phyloP scores from a whole-genome alignment of 2,888 invertebrate species.

The Eupithecia inturbata region DNA sequence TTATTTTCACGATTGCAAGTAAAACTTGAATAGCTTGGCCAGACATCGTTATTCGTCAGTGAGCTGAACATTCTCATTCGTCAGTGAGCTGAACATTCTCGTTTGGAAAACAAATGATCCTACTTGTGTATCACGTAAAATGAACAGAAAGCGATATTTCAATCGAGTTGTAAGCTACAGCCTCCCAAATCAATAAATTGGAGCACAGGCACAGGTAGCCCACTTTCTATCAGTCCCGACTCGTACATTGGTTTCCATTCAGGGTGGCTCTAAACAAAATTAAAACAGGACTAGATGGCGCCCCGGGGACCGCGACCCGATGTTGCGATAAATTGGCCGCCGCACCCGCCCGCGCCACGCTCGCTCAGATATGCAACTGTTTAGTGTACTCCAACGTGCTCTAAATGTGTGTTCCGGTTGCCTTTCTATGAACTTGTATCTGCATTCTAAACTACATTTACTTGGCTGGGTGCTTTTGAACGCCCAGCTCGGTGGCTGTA shows the following conservation, averaged over 20 bases:
- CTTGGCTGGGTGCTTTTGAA: neutral
- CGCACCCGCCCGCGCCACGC: conserved; percentile 17
- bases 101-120: neutral
- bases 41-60: neutral
- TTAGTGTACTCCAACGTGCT: neutral
- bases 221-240: conserved; percentile 44
- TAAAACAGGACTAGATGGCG: conserved; percentile 54
- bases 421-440: conserved; percentile 7
- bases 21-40: neutral
- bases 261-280: conserved; percentile 53
- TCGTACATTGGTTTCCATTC: conserved; percentile 51
- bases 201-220: conserved; percentile 21
- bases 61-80: neutral
- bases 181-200: conserved; percentile 1
- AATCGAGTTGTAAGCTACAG: conserved; percentile 5
- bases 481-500: neutral
- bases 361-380: conserved; percentile 15
- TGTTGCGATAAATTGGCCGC: conserved; percentile 57
- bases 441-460: neutral
- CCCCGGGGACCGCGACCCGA: conserved; percentile 51
- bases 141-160: conserved; percentile 15
- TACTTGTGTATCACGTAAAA: neutral
- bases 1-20: neutral
- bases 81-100: neutral
- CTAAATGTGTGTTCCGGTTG: neutral